Evolutionary conservation across 37 sponge, comb jelly and placozoan genomes (phyloP).

Genomic region (Amphimedon queenslandica): DNA sequence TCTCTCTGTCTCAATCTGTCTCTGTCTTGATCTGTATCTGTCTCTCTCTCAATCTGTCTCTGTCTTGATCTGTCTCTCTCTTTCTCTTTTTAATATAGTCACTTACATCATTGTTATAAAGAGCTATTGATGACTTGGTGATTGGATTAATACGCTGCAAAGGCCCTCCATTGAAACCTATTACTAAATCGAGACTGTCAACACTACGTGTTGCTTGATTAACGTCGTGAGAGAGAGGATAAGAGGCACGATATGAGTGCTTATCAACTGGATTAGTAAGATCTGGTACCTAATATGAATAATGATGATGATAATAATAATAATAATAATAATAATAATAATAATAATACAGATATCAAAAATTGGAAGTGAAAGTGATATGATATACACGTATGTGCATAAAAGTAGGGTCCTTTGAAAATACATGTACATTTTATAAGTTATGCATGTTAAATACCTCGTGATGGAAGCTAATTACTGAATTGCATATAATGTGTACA

Average conservation of each 20-base stretch:
- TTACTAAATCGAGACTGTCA: constrained; percentile 48
- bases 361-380: too few species aligned
- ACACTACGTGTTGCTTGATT: constrained; percentile 53
- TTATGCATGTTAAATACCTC: too few species aligned
- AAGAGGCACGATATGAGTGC: constrained; percentile 17
- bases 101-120: constrained; percentile 77
- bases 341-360: not conserved
- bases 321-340: not conserved
- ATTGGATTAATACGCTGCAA: constrained; percentile 67
- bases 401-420: too few species aligned
- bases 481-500: too few species aligned
- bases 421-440: too few species aligned
- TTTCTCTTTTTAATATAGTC: too few species aligned
- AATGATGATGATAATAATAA: not conserved
- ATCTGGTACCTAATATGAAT: constrained; percentile 24
- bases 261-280: constrained; percentile 56
- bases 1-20: too few species aligned
- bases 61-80: too few species aligned
- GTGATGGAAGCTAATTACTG: too few species aligned
- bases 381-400: too few species aligned
- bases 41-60: too few species aligned
- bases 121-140: constrained; percentile 17
- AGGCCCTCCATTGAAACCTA: constrained; percentile 75
- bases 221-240: constrained; percentile 77
- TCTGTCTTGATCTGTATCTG: too few species aligned